Conservation (phyloP, 2,797 vertebrate species). For the Petrocephalus schoutedeni region DNA sequence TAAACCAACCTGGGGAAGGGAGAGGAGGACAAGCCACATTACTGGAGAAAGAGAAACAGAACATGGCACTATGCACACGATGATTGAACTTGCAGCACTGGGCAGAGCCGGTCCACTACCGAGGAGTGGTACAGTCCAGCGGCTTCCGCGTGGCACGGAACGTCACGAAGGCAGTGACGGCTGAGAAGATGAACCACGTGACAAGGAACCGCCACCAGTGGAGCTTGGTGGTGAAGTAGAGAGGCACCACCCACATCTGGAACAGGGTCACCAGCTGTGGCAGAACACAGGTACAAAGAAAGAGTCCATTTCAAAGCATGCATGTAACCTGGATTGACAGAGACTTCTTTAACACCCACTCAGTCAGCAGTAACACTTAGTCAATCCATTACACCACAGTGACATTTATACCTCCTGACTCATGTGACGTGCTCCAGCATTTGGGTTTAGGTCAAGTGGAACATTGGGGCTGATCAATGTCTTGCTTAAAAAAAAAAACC, state of each 20-base stretch:
- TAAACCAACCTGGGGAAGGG: slow-evolving; percentile 79
- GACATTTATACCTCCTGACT: not conserved
- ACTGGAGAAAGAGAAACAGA: not conserved
- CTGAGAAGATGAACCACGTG: slow-evolving; percentile 90
- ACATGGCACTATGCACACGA: not conserved
- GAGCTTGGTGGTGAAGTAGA: slow-evolving; percentile 96
- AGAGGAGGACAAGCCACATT: not conserved
- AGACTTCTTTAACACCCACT: not conserved
- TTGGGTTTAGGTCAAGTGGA: not conserved
- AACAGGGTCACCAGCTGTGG: slow-evolving; percentile 92
- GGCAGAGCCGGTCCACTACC: slow-evolving; percentile 53
- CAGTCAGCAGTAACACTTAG: not conserved
- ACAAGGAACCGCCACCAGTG: slow-evolving; percentile 94
- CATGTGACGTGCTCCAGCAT: not conserved
- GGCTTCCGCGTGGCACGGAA: slow-evolving; percentile 93
- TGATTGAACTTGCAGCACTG: not conserved
- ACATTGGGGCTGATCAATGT: not conserved
- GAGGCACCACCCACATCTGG: slow-evolving; percentile 99
- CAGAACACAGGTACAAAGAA: not conserved
- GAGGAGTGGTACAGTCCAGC: slow-evolving; percentile 86
- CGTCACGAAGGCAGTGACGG: slow-evolving; percentile 87
- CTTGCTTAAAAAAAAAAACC: not conserved
- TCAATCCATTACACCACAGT: not conserved
- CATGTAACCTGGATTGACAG: not conserved
- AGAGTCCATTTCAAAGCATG: not conserved